Evolutionary conservation across 2,113 vertebrate species (phyloP).

Genomic region (Thalassoma bifasciatum): DNA sequence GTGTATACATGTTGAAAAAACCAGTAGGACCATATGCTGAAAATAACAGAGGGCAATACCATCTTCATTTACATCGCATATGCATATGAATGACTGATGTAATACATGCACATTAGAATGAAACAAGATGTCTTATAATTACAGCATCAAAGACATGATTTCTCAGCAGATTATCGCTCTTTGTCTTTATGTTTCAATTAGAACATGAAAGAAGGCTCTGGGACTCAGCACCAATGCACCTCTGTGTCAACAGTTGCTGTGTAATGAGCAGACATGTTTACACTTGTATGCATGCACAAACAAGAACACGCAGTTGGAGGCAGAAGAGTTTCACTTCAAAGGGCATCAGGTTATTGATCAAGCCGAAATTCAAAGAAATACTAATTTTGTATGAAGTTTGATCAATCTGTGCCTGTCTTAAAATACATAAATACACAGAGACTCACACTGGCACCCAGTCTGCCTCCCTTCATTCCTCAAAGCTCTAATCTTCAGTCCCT

Average conservation of each 20-base stretch:
- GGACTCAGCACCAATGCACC: constrained; percentile 47
- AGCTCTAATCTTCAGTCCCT: constrained; percentile 6
- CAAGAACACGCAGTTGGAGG: constrained; percentile 28
- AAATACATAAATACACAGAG: constrained; percentile 9
- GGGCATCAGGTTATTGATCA: constrained; percentile 63
- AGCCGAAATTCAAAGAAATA: constrained; percentile 61
- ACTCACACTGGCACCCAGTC: constrained; percentile 11
- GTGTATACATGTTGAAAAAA: too few species aligned
- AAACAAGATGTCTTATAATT: constrained; percentile 43
- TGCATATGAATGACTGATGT: constrained; percentile 4
- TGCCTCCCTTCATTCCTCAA: constrained; percentile 27
- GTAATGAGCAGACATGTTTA: constrained; percentile 28
- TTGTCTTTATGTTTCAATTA: constrained; percentile 64
- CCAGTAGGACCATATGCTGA: not conserved
- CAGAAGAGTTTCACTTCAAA: constrained; percentile 68
- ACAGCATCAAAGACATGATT: constrained; percentile 53
- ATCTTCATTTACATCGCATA: constrained; percentile 21
- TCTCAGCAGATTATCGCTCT: constrained; percentile 37
- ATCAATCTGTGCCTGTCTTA: constrained; percentile 71
- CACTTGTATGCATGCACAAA: constrained; percentile 5
- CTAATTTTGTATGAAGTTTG: constrained; percentile 72
- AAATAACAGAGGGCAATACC: not conserved
- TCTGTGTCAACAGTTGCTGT: constrained; percentile 33
- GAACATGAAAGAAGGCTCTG: constrained; percentile 61
- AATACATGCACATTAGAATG: constrained; percentile 17